Base-by-base conservation (phyloP, 2,888 invertebrate species). In the Liposcelis brunnea region DNA sequence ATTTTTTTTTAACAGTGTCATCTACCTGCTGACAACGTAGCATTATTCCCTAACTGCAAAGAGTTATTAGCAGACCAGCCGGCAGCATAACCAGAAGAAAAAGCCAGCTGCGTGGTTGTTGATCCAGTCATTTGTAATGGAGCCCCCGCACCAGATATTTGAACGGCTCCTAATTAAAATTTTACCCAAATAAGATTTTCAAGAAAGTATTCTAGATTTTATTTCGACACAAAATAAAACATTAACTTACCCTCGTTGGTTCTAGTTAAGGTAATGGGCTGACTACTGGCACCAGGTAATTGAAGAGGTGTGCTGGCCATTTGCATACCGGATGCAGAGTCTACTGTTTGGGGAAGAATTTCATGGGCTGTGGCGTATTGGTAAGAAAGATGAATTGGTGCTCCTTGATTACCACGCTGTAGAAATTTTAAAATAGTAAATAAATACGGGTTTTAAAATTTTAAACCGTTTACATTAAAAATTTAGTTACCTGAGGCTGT, bases 251-350 rank as follows among this genome's bases (percentile, higher is more conserved):
- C 40, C 11, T 40, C 40, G 19, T 14, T 40, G 19, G 40, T 40
- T 18, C 40, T 14, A n/a, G 40, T 40, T 7, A 40, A 16, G 7
- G 40, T 40, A 19, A 40, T 40, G 12, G 40, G 40, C 11, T 40
- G 40, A 10, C 40, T 18, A 6, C 7, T 40, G 19, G 40, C 11
- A 8, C 40, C 40, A 6, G 40, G 40, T 14, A 40, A 18, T 18
- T 40, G 40, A 5, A 40, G 40, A 5, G 40, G 40, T n/a, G 40
- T 40, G 40, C 40, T 18, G 7, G 40, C 21, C 12, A 40, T 40
- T 21, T 40, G 18, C 26, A 36, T 12, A 12, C 26, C 43, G 5
- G 12, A 19, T 15, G 12, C 42, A 14, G 26, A 42, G 19, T n/a
- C 43, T 26, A 19, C 21, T 10, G 12, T 37, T 18, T n/a, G 44